phyloP scores from a whole-genome alignment of 2,113 vertebrate genomes.

The Myodes glareolus region DNA sequence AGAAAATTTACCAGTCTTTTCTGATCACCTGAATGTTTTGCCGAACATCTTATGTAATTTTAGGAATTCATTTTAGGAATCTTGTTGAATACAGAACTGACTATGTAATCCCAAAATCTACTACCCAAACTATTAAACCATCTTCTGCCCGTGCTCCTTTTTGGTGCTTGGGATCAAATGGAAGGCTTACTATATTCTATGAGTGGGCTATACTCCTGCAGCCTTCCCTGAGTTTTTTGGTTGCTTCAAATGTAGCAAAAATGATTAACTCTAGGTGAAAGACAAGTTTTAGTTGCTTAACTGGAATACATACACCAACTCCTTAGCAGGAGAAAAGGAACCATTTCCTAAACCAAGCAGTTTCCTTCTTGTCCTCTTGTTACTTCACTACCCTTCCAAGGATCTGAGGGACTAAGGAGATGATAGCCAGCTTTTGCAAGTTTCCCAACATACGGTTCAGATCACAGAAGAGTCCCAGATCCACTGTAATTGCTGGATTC shows the following conservation, averaged over 20 bases:
- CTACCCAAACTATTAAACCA: neutral
- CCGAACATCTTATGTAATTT: neutral
- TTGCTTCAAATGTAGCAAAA: neutral
- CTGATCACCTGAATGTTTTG: neutral
- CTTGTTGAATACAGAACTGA: neutral
- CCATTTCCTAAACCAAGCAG: neutral
- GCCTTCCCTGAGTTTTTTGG: neutral
- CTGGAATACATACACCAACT: rapidly evolving
- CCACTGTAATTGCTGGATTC: neutral
- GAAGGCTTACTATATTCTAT: neutral
- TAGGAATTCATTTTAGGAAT: neutral
- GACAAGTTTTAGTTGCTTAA: neutral
- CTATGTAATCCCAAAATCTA: neutral
- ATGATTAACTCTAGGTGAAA: neutral
- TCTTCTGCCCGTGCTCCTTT: no score
- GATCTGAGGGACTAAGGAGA: neutral
- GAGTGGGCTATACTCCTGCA: neutral
- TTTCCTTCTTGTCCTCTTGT: neutral
- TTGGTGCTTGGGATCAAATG: neutral
- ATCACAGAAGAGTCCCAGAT: neutral
- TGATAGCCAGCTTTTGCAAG: neutral
- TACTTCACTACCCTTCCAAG: neutral
- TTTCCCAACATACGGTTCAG: neutral
- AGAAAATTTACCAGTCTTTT: neutral
- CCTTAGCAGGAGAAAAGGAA: neutral